A percentile compares a stretch with the other conserved stretches of the same genome.
Conservation (phyloP, 2,888 invertebrate species). For the Aleiodes alternator region DNA sequence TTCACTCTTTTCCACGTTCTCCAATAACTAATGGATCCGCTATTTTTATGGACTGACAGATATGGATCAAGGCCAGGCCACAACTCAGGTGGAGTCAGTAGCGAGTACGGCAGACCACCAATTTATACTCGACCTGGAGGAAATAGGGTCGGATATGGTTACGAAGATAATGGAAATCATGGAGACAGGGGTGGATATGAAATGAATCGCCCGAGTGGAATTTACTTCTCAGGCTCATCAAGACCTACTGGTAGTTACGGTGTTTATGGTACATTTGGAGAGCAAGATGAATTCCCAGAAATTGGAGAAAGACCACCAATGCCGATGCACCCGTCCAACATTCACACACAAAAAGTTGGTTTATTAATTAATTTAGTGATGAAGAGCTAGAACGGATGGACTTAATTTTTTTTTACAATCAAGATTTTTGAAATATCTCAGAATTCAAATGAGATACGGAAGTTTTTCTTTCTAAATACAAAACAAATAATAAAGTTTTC, state of each 20-base stretch:
- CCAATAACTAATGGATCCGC: too few relatives aligned
- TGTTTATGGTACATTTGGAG: slow-evolving; percentile 60
- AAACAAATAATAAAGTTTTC: too few relatives aligned
- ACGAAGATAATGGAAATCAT: slow-evolving; percentile 58
- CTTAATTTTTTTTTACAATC: too few relatives aligned
- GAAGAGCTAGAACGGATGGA: too few relatives aligned
- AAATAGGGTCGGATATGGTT: slow-evolving; percentile 53
- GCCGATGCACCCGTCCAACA: background rate
- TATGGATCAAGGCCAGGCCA: slow-evolving; percentile 59
- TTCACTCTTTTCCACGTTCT: too few relatives aligned
- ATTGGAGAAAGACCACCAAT: slow-evolving; percentile 31
- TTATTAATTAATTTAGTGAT: background rate
- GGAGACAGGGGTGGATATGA: slow-evolving; percentile 53
- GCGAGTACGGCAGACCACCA: slow-evolving; percentile 52
- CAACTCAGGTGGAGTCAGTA: slow-evolving; percentile 41
- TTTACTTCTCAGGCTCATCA: slow-evolving; percentile 45
- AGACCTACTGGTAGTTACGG: slow-evolving; percentile 57
- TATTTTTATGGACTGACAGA: slow-evolving; percentile 46
- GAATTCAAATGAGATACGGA: too few relatives aligned
- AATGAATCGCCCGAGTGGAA: slow-evolving; percentile 51
- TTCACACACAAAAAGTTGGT: slow-evolving; percentile 19
- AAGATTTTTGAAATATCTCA: too few relatives aligned
- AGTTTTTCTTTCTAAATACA: too few relatives aligned
- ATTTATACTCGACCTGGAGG: slow-evolving; percentile 47
- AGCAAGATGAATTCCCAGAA: slow-evolving; percentile 59